Evolutionary conservation across 1,140 invertebrate genomes (phyloP), one percentile per base, ranked within the genome.

Genomic region (Drosophila seguyi): DNA sequence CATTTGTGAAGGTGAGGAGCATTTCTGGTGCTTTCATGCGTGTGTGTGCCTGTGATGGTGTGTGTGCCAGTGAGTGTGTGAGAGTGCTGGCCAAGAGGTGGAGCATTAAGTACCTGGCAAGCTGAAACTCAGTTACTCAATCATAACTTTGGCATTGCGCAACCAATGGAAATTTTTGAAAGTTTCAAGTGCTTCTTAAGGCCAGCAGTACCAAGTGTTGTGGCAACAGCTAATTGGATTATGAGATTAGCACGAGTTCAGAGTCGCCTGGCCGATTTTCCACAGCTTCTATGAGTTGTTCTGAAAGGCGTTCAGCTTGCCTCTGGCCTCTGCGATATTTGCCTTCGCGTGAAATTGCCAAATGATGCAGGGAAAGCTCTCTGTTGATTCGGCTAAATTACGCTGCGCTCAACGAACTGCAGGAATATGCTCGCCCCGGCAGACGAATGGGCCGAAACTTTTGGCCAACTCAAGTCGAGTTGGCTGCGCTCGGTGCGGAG

Each of bases 361-460:
- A 85, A 90, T 90, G 79, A 81, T 75, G 86, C 79, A 80, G 76
- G 84, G 73, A 55, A 76, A 74, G 57, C 71, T 42, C 75, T 72
- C 65, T 63, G 79, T 76, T 90, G 79, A 90, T 81, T 88, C 62
- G 63, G 42, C 60, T 57, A 79, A 81, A 79, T 79, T 66, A 53
- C 50, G 66, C 75, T 74, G 77, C 77, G 69, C 52, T 75, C 77
- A 71, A 85, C 81, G 80, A 85, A 85, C 77, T 81, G 78, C 71
- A 68, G 48, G 47, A 22, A 66, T 74, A 67, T 68, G 61, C 48
- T 56, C 59, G 41, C 14, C 36, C 68, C 20, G 39, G 42, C 68
- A 69, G 62, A 79, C 50, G 56, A 68, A 66, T 79, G 72, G 57
- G 47, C 39, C 56, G 29, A 79, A 79, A 79, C n/a, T 79, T 79